Evolutionary conservation across 2,888 invertebrate genomes (phyloP).

Genomic region (Cheilosia impressa): DNA sequence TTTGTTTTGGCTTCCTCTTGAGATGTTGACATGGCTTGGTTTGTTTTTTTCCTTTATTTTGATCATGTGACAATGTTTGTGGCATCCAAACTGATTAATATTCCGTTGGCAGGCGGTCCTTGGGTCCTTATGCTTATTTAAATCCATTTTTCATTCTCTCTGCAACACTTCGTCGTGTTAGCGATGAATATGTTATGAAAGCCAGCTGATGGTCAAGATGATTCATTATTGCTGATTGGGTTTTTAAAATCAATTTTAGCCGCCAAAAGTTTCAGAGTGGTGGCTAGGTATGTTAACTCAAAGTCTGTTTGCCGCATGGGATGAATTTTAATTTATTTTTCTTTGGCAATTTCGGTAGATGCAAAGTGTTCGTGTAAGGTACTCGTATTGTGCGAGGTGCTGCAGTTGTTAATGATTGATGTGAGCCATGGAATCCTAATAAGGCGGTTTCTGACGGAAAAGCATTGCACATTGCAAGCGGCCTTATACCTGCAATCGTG

Average conservation of each 20-base stretch:
- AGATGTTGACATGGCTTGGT: background rate
- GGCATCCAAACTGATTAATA: slow-evolving; percentile 8
- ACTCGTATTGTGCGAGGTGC: slow-evolving; percentile 2
- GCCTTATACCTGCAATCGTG: background rate
- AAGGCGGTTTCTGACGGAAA: background rate
- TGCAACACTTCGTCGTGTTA: background rate
- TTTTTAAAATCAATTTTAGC: slow-evolving; percentile 28
- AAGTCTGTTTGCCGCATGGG: slow-evolving; percentile 7
- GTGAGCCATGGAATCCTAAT: slow-evolving; percentile 21
- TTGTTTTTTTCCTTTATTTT: background rate
- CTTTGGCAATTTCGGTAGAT: background rate
- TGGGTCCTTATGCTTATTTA: background rate
- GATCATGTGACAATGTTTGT: background rate
- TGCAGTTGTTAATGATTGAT: slow-evolving; percentile 8
- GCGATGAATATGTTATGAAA: background rate
- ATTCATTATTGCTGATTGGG: slow-evolving; percentile 41
- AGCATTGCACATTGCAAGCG: background rate
- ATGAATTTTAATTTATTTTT: slow-evolving; percentile 43
- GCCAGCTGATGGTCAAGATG: slow-evolving; percentile 18
- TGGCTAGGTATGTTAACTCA: slow-evolving; percentile 2
- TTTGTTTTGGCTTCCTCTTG: slow-evolving; percentile 1
- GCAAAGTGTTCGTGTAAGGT: background rate
- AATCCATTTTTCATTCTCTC: background rate
- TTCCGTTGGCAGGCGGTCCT: slow-evolving; percentile 2
- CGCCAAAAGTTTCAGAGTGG: slow-evolving; percentile 27